These are phyloP conservation scores for Pituophis catenifer DNA, from an alignment of 2,113 vertebrate genomes.

Conservation along the genomic window DNA sequence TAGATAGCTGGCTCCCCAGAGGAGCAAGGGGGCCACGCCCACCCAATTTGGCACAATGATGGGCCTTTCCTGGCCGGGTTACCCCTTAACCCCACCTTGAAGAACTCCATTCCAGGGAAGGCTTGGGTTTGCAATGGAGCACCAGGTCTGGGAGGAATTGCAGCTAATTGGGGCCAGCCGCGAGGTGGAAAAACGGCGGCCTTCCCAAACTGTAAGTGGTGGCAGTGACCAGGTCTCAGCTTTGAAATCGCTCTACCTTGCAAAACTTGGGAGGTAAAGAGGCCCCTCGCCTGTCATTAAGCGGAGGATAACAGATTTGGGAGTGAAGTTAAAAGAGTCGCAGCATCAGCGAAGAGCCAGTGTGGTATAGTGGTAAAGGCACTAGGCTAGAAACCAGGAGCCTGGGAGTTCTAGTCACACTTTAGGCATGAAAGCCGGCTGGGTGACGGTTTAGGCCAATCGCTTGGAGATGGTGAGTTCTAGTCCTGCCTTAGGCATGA, in stretches of 20 bases:
- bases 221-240: no score
- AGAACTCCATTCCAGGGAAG: not conserved
- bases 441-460: no score
- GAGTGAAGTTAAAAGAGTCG: not conserved
- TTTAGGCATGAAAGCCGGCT: no score
- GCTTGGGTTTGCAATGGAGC: not conserved
- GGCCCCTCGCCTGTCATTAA: no score
- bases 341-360: no score
- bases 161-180: not conserved
- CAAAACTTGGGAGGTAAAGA: not conserved
- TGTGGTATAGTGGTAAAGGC: no score
- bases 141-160: constrained; percentile 9
- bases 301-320: not conserved
- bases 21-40: not conserved
- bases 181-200: not conserved
- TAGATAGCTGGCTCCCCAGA: not conserved
- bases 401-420: no score
- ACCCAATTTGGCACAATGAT: not conserved
- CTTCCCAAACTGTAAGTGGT: not conserved
- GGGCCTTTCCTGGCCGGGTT: not conserved
- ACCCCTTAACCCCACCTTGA: not conserved
- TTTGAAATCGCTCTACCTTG: not conserved
- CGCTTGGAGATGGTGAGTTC: no score
- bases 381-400: no score
- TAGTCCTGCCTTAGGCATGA: no score